Evolutionary conservation across 2,888 invertebrate genomes (phyloP).

Genomic region (Netelia inedita): DNA sequence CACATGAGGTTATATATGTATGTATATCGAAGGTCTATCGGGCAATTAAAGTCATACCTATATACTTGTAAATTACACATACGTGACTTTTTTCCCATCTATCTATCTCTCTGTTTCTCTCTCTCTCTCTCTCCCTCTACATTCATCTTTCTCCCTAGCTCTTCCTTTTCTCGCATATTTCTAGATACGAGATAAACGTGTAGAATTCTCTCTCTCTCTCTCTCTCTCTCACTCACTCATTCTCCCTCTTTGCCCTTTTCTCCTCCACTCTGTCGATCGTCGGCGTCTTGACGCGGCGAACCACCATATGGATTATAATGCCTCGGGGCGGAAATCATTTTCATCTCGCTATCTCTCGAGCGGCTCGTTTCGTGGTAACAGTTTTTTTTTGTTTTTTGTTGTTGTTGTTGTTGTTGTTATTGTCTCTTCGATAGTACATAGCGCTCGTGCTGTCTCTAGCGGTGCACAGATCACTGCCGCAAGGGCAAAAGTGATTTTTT

Average conservation of each 20-base stretch:
- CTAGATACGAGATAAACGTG: constrained; percentile 35
- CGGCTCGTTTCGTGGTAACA: constrained; percentile 48
- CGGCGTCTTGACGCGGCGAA: constrained; percentile 20
- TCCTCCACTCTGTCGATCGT: constrained; percentile 21
- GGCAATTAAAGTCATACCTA: constrained; percentile 62
- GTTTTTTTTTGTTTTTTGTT: constrained; percentile 4
- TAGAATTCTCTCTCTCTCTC: background rate
- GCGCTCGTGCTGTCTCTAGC: constrained; percentile 20
- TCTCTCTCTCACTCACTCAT: constrained; percentile 17
- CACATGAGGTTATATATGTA: background rate
- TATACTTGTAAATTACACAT: constrained; percentile 64
- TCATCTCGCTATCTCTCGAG: constrained; percentile 28
- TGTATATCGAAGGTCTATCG: constrained; percentile 28
- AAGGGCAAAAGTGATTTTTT: constrained; percentile 30
- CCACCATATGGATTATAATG: constrained; percentile 41
- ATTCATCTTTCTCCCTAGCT: constrained; percentile 29
- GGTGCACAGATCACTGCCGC: constrained; percentile 9
- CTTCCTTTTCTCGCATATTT: constrained; percentile 45
- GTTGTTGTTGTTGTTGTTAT: constrained; percentile 15
- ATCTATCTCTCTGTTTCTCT: constrained; percentile 68
- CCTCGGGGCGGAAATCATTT: constrained; percentile 66
- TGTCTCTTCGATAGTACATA: constrained; percentile 15
- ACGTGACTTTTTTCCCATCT: constrained; percentile 68
- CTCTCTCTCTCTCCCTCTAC: constrained; percentile 45
- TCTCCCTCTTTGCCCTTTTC: background rate